Base-by-base conservation (phyloP, 2,888 invertebrate genomes). In the Atrina japonica region DNA sequence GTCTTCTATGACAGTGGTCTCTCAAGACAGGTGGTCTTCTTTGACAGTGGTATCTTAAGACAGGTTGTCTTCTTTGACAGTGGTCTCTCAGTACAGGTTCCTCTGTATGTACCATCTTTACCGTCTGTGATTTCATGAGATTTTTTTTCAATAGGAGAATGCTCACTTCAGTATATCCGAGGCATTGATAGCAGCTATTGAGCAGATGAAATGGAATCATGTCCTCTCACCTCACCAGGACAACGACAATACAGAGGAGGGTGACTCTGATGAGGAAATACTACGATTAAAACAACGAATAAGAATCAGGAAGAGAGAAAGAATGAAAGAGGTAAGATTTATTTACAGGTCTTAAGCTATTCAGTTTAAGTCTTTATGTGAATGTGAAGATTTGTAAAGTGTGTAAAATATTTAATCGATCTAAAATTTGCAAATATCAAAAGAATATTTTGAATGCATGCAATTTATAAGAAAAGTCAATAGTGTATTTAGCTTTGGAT, bases 101-200 rank as follows among this genome's bases (percentile, higher is more conserved):
- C 11, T 18, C n/a, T n/a, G n/a, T n/a, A n/a, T n/a, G n/a, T n/a
- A n/a, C n/a, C n/a, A n/a, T n/a, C n/a, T n/a, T n/a, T n/a, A n/a
- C n/a, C n/a, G n/a, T n/a, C n/a, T n/a, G n/a, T n/a, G n/a, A n/a
- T n/a, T n/a, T n/a, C n/a, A n/a, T n/a, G n/a, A n/a, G n/a, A n/a
- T n/a, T 25, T 49, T 49, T 52, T 14, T 23, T 21, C n/a, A 21
- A 45, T 91, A 95, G 86, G 96, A 96, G 91, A 96, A 96, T 91
- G 95, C 96, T 0, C 96, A 96, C 91, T 96, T 96, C 89, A 94
- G 93, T 84, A 94, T 96, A 74, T 95, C 95, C 1, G 96, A 96
- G 90, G 95, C 95, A 0, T 93, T 96, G 86, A 96, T 96, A 75
- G 93, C 95, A 9, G 95, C 95, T 16, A 95, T 96, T 77, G 96